phyloP scores from a whole-genome alignment of 2,888 invertebrate genomes.

The Lutraria lutraria region DNA sequence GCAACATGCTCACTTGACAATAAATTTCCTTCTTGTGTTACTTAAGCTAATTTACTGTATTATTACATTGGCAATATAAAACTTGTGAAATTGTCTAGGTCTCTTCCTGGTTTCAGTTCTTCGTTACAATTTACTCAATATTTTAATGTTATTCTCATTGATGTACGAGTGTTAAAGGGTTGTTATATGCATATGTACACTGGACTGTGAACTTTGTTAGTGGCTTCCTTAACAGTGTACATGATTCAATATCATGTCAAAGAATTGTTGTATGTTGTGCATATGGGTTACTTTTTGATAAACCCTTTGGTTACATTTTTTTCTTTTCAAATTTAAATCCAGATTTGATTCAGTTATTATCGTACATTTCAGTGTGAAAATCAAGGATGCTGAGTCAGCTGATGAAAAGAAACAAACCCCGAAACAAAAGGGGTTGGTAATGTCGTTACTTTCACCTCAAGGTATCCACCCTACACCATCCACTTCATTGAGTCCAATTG shows the following conservation, averaged over 20 bases:
- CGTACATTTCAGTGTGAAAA: conserved; percentile 64
- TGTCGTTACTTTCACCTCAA: conserved; percentile 84
- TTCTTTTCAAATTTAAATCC: not conserved
- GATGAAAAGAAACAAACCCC: conserved; percentile 62
- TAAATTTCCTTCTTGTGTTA: not conserved
- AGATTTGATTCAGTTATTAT: not conserved
- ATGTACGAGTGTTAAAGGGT: not conserved
- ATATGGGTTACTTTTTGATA: not conserved
- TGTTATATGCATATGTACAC: not conserved
- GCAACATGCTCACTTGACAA: not conserved
- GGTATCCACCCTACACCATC: conserved; percentile 80
- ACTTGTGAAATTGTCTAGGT: not conserved
- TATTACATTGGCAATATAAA: not conserved
- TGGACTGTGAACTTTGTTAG: not conserved
- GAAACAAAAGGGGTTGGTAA: conserved; percentile 75
- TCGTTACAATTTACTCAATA: not conserved
- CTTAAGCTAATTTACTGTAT: not conserved
- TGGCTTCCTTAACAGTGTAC: not conserved
- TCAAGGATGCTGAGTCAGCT: conserved; percentile 70
- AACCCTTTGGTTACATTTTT: not conserved
- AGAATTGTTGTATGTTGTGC: not conserved
- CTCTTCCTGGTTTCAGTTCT: not conserved
- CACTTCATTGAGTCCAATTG: conserved; percentile 80
- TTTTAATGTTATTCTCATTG: not conserved
- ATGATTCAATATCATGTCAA: not conserved